A percentile compares a stretch with the other conserved stretches of the same genome.
phyloP scores from a whole-genome alignment of 1,140 invertebrate species.

The Lepidurus packardi region DNA sequence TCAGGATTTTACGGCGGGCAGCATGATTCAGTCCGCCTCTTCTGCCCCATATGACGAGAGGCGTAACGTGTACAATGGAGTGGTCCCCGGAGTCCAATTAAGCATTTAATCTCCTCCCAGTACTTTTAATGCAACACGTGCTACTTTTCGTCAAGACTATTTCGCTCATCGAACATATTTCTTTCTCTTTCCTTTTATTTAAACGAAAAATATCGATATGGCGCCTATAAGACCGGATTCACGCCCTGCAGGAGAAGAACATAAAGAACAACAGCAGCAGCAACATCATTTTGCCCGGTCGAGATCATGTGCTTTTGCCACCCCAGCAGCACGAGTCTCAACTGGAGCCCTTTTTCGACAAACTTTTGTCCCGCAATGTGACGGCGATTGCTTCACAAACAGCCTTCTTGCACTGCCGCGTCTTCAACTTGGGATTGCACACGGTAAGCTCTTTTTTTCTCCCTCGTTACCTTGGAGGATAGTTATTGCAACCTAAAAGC shows the following conservation, averaged over 20 bases:
- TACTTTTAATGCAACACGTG: constrained; percentile 4
- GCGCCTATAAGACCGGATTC: neutral
- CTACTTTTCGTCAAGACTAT: neutral
- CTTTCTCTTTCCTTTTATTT: neutral
- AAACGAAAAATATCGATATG: neutral
- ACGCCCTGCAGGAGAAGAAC: neutral
- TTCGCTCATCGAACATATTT: neutral
- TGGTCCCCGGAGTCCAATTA: neutral
- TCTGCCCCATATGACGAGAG: neutral
- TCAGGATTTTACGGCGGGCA: neutral
- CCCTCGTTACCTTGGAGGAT: neutral
- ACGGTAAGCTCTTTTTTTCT: constrained; percentile 19
- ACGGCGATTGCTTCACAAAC: constrained; percentile 15
- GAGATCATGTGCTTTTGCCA: neutral
- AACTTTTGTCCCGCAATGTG: constrained; percentile 11
- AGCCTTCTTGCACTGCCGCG: constrained; percentile 27
- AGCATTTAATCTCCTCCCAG: constrained; percentile 2
- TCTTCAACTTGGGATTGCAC: constrained; percentile 17
- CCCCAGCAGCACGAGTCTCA: neutral
- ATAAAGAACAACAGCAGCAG: neutral
- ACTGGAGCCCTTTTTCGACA: constrained; percentile 13
- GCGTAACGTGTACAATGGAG: neutral
- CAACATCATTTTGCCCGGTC: neutral
- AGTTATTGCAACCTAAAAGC: neutral
- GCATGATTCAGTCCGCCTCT: neutral